Evolutionary conservation across 2,113 vertebrate genomes (phyloP), one percentile per base, ranked within the genome.

Genomic region (Australoheros scitulus): DNA sequence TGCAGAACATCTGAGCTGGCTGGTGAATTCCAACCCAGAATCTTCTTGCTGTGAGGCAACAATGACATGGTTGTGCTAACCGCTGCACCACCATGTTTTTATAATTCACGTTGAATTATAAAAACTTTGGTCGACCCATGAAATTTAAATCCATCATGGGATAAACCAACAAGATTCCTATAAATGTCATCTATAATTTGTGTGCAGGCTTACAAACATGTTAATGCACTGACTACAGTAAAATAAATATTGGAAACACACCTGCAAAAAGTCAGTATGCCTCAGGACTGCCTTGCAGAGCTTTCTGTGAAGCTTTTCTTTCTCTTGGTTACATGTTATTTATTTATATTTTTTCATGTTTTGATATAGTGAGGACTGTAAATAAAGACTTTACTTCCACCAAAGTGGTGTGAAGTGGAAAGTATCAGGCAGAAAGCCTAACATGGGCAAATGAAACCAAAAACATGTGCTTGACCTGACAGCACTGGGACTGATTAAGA

Each of bases 181-280:
- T 5, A n/a, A 72, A 55, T 34, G 3, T 34, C 26, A 34, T n/a
- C 18, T 9, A 0, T n/a, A 20, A 20, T 56, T 56, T n/a, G 7
- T 55, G 6, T 18, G 5, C 17, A 18, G 17, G 5, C 7, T 52
- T 52, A 18, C 15, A 52, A 52, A 7, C 15, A 52, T 52, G 6
- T 52, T 52, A 52, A 52, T 3, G 50, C 47, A 50, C 6, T 50
- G 5, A 18, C 50, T 52, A 18, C 18, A 52, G 50, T 18, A 50
- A 50, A 14, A 50, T 17, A 50, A 50, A 50, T 50, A 50, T 50
- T 17, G 15, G 47, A 50, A 50, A 50, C 15, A 52, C 47, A 17
- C 47, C 13, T 47, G 43, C 43, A 47, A 14, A 47, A 47, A 6
- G 3, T 43, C 41, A 13, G 41, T 14, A 43, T 43, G 50, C 17